phyloP scores from a whole-genome alignment of 2,888 invertebrate species.

The Troides oblongomaculatus region DNA sequence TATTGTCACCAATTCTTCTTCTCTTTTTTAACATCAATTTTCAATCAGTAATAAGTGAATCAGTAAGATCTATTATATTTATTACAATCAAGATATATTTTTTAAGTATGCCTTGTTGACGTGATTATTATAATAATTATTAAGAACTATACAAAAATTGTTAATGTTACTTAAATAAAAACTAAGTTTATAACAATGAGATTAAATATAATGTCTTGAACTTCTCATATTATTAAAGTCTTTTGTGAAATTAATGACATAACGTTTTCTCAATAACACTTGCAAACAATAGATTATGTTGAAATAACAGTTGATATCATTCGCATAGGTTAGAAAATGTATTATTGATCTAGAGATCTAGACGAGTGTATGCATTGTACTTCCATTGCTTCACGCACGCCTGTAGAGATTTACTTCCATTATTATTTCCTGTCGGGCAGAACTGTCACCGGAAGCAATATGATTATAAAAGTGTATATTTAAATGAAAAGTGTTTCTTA shows the following conservation, averaged over 20 bases:
- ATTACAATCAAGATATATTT: too few relatives aligned
- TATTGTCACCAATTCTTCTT: too few relatives aligned
- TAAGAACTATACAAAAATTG: too few relatives aligned
- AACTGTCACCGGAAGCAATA: neutral
- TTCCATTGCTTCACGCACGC: slow-evolving; percentile 7
- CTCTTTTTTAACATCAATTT: too few relatives aligned
- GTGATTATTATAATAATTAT: too few relatives aligned
- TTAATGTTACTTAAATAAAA: neutral
- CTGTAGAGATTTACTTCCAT: neutral
- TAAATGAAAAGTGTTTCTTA: neutral
- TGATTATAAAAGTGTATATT: slow-evolving; percentile 1
- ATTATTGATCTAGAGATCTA: slow-evolving; percentile 1
- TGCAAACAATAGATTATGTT: slow-evolving; percentile 43
- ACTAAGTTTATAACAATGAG: neutral
- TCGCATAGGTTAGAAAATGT: neutral
- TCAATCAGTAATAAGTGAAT: too few relatives aligned
- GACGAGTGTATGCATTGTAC: neutral
- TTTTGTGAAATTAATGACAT: slow-evolving; percentile 37
- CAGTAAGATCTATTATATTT: too few relatives aligned
- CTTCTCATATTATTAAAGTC: slow-evolving; percentile 3
- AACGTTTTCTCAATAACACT: slow-evolving; percentile 34
- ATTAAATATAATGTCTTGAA: too few relatives aligned
- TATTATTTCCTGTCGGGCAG: neutral
- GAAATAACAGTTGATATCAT: slow-evolving; percentile 38
- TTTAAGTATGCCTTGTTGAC: too few relatives aligned